Conservation (phyloP, 2,113 vertebrate species). For the Cervus canadensis region DNA sequence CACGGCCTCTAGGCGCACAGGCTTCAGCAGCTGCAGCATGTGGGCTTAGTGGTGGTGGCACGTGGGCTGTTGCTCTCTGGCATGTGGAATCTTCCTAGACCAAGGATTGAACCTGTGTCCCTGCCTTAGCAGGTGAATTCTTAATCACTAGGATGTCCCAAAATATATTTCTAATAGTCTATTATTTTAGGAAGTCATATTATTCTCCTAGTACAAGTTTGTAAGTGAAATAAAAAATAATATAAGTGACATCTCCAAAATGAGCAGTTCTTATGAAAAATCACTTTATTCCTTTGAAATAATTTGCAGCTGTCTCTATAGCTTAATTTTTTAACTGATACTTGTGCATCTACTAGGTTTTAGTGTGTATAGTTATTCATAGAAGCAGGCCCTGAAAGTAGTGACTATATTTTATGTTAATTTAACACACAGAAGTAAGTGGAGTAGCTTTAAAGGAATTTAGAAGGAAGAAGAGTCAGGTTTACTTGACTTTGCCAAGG, state of each 20-base stretch:
- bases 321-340: not conserved
- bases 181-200: not conserved
- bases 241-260: not conserved
- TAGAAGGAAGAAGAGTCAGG: not conserved
- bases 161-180: not conserved
- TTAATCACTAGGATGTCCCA: not conserved
- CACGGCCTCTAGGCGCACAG: not conserved
- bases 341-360: not conserved
- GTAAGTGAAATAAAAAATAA: not conserved
- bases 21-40: accelerated
- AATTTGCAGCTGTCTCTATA: not conserved
- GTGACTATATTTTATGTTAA: not conserved
- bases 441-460: not conserved
- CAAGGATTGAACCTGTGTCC: not conserved
- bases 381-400: not conserved
- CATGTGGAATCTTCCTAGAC: not conserved
- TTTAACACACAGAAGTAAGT: not conserved
- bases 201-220: not conserved
- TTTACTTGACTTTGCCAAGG: not conserved
- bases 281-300: not conserved
- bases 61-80: not conserved
- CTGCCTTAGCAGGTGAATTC: not conserved
- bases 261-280: not conserved
- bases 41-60: not conserved
- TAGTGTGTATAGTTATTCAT: not conserved